Conservation (phyloP, 2,113 vertebrate species). For the Glaucidium brasilianum region DNA sequence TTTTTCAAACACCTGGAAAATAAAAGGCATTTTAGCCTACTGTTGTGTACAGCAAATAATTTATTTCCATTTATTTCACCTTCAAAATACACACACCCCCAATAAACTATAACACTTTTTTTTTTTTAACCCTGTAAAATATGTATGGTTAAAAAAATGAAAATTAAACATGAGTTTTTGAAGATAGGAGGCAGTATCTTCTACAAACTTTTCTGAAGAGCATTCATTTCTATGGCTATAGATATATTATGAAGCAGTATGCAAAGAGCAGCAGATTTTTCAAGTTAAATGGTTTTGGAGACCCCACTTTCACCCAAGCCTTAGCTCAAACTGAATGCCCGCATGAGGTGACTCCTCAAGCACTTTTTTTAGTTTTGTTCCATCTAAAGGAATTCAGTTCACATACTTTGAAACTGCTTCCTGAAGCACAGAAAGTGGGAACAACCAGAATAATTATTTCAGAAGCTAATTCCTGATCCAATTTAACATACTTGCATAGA, state of each 20-base stretch:
- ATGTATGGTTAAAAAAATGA: not conserved
- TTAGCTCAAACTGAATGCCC: not conserved
- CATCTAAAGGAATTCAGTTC: not conserved
- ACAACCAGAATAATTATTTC: not conserved
- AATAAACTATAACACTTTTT: not conserved
- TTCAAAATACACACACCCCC: not conserved
- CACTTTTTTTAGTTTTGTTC: not conserved
- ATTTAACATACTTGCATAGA: not conserved
- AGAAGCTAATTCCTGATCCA: not conserved
- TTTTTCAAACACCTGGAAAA: slow-evolving; percentile 89
- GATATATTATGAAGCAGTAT: not conserved
- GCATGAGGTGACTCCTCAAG: not conserved
- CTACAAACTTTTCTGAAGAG: not conserved
- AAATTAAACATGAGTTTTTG: not conserved
- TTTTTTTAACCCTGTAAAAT: not conserved
- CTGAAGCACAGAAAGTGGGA: not conserved
- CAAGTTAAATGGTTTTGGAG: not conserved
- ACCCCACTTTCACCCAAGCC: not conserved
- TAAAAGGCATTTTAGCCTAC: not conserved
- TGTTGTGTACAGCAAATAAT: not conserved
- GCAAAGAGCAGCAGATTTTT: not conserved
- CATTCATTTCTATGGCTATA: not conserved
- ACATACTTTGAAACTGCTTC: not conserved
- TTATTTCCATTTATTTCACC: not conserved
- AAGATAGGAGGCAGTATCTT: not conserved